These are phyloP conservation scores for Pteronotus mesoamericanus DNA, from an alignment of 2,797 vertebrate genomes.

Conservation along the genomic window DNA sequence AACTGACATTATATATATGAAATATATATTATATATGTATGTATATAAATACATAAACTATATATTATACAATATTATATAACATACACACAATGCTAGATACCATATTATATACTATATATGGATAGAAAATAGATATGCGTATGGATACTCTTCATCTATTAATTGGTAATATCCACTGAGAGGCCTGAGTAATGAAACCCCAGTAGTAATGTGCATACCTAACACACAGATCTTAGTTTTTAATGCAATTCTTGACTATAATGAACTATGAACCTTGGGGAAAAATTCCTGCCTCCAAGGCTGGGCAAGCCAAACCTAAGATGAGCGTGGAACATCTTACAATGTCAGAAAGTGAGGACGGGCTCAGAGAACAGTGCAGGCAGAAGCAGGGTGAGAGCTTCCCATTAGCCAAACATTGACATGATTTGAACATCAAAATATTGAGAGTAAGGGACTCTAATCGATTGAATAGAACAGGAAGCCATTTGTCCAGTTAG, in stretches of 20 bases:
- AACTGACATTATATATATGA: background rate
- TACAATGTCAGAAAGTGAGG: background rate
- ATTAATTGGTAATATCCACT: background rate
- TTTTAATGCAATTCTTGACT: background rate
- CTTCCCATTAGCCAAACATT: background rate
- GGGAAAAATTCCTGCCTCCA: background rate
- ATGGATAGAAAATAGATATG: background rate
- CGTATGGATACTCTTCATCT: background rate
- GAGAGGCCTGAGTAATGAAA: background rate
- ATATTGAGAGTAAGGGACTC: background rate
- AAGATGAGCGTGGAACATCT: background rate
- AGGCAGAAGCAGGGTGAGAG: background rate
- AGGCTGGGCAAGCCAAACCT: background rate
- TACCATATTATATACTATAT: too few species aligned
- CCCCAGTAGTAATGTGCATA: background rate
- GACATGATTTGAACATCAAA: background rate
- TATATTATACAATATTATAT: too few species aligned
- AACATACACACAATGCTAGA: too few species aligned
- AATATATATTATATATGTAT: background rate
- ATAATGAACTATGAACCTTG: background rate
- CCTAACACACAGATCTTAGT: background rate
- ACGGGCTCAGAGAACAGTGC: background rate
- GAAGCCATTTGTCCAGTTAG: background rate
- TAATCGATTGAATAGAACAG: background rate
- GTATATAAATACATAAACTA: background rate